Percentiles rank a stretch among this genome's conserved stretches.
These are phyloP conservation scores for Sycophaga agraensis DNA, from an alignment of 1,140 invertebrate species.

Conservation along the genomic window DNA sequence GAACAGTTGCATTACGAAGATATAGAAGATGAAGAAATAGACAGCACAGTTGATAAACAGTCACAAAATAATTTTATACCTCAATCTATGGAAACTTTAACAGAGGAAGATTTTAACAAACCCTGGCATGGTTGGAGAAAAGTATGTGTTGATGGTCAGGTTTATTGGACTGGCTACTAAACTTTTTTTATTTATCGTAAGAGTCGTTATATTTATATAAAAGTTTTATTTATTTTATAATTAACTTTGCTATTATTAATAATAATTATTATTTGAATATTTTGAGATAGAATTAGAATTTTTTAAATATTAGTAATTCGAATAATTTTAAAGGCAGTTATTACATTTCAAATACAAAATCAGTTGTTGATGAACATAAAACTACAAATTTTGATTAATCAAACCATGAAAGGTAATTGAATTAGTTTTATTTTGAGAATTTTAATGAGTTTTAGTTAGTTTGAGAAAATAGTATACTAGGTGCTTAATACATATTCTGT, in stretches of 20 bases:
- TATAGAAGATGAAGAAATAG: slow-evolving; percentile 44
- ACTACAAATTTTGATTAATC: neutral
- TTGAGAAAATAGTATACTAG: neutral
- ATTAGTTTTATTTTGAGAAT: neutral
- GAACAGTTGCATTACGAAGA: slow-evolving; percentile 51
- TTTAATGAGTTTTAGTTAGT: neutral
- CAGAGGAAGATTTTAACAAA: slow-evolving; percentile 38
- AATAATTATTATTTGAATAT: slow-evolving; percentile 3
- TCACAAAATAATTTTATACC: neutral
- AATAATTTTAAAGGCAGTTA: slow-evolving; percentile 16
- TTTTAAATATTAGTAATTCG: slow-evolving; percentile 19
- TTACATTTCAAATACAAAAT: neutral
- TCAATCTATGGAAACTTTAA: slow-evolving; percentile 24
- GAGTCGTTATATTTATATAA: neutral
- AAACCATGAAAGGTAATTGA: neutral
- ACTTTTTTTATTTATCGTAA: neutral
- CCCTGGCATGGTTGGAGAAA: slow-evolving; percentile 53
- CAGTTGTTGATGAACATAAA: neutral
- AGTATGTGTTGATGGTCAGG: slow-evolving; percentile 34
- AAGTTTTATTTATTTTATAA: neutral
- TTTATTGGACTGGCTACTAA: slow-evolving; percentile 42
- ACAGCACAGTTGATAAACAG: neutral
- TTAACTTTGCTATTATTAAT: no score
- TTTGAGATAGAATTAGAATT: slow-evolving; percentile 10
- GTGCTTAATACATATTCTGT: neutral